A percentile compares a stretch with the other conserved stretches of the same genome.
phyloP scores from a whole-genome alignment of 2,113 vertebrate species.

The Leptobrachium ailaonicum region DNA sequence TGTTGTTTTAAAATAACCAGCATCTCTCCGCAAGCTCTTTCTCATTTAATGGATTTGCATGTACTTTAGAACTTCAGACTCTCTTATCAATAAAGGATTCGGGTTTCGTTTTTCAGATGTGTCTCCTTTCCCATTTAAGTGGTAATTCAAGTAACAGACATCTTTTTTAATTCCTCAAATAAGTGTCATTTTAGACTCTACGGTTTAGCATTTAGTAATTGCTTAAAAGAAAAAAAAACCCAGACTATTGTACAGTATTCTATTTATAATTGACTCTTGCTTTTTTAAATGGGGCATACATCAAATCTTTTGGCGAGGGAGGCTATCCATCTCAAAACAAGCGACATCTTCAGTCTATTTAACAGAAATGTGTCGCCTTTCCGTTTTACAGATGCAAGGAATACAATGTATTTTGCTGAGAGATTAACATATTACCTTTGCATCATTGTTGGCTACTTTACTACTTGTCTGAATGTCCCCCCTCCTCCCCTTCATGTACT shows the following conservation, averaged over 20 bases:
- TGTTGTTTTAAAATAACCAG: constrained; percentile 43
- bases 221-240: constrained; percentile 32
- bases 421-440: no score
- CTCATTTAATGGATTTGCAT: constrained; percentile 51
- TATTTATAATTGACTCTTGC: constrained; percentile 39
- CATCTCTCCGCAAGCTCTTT: constrained; percentile 41
- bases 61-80: constrained; percentile 50
- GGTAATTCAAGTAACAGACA: constrained; percentile 49
- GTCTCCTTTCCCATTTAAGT: constrained; percentile 50
- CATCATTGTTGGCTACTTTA: no score
- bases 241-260: constrained; percentile 42
- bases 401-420: no score
- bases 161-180: constrained; percentile 52
- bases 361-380: no score
- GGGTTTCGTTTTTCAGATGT: constrained; percentile 49
- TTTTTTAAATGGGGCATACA: constrained; percentile 28
- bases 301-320: neutral
- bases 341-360: no score
- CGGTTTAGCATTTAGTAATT: constrained; percentile 48
- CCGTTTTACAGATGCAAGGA: no score
- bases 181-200: constrained; percentile 50
- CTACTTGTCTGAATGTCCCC: no score
- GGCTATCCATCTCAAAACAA: no score
- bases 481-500: no score
- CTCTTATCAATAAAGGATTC: constrained; percentile 51